These are phyloP conservation scores for Endotricha flammealis DNA, from an alignment of 2,888 invertebrate genomes.

Conservation along the genomic window DNA sequence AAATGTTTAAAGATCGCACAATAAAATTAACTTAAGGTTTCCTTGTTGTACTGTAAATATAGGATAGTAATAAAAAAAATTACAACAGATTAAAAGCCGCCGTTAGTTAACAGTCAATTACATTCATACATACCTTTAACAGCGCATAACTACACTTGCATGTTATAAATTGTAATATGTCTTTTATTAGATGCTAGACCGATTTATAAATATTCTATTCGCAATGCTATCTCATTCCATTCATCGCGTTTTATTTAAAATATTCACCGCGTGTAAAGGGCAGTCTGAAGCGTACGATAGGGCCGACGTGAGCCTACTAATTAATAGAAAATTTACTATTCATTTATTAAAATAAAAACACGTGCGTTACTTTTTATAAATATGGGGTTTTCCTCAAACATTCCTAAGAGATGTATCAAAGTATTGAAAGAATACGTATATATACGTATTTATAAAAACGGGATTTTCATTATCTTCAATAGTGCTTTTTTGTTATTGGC, in stretches of 20 bases:
- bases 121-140: no score
- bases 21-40: no score
- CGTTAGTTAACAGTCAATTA: no score
- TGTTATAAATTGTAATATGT: background rate
- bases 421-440: background rate
- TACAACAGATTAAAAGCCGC: no score
- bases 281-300: constrained; percentile 37
- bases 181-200: constrained; percentile 8
- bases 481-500: no score
- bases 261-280: constrained; percentile 47
- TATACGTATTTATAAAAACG: background rate
- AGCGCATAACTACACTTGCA: no score
- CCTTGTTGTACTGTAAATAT: no score
- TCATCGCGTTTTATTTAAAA: constrained; percentile 28
- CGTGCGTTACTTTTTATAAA: constrained; percentile 11
- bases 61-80: no score
- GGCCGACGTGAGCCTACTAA: constrained; percentile 41
- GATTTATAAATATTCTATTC: constrained; percentile 32
- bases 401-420: constrained; percentile 2
- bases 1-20: no score
- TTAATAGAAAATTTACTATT: constrained; percentile 37
- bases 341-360: constrained; percentile 39
- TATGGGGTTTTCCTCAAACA: constrained; percentile 15
- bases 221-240: constrained; percentile 21
- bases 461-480: no score